These are phyloP conservation scores for Micropoecilia bifurca DNA, from an alignment of 2,797 vertebrate species.

Conservation along the genomic window DNA sequence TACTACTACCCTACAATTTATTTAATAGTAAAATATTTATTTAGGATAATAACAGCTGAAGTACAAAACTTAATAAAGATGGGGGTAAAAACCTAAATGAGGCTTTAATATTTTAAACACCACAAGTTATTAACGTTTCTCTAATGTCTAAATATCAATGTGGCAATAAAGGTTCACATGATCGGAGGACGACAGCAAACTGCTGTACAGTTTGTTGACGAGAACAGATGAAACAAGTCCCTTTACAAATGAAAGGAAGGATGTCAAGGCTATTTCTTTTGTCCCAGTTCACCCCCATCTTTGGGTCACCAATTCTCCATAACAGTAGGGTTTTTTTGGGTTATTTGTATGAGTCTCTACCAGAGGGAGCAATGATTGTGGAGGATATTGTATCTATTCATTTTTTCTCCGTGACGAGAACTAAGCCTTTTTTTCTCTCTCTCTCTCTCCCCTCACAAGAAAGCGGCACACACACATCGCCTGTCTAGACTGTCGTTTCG, in stretches of 20 bases:
- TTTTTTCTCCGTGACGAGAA: neutral
- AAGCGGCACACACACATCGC: slow-evolving; percentile 17
- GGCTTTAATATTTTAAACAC: neutral
- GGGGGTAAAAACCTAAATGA: neutral
- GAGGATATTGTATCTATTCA: neutral
- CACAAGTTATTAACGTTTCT: neutral
- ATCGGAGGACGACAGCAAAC: neutral
- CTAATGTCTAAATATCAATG: neutral
- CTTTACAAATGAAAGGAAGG: neutral
- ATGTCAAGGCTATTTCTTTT: neutral
- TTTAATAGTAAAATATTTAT: neutral
- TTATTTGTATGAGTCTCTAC: neutral
- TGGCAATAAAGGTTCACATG: neutral
- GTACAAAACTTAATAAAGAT: neutral
- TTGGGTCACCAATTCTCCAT: neutral
- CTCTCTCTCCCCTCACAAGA: slow-evolving; percentile 9
- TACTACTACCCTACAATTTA: neutral
- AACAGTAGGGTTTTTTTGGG: neutral
- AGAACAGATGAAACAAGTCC: neutral
- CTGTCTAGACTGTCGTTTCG: slow-evolving; percentile 49
- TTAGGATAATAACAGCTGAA: neutral
- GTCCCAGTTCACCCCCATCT: neutral
- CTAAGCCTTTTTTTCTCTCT: slow-evolving; percentile 3
- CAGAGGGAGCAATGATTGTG: neutral
- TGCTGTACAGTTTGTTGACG: neutral